Conservation (phyloP, 2,888 invertebrate genomes). For the Drosophila macrospina region DNA sequence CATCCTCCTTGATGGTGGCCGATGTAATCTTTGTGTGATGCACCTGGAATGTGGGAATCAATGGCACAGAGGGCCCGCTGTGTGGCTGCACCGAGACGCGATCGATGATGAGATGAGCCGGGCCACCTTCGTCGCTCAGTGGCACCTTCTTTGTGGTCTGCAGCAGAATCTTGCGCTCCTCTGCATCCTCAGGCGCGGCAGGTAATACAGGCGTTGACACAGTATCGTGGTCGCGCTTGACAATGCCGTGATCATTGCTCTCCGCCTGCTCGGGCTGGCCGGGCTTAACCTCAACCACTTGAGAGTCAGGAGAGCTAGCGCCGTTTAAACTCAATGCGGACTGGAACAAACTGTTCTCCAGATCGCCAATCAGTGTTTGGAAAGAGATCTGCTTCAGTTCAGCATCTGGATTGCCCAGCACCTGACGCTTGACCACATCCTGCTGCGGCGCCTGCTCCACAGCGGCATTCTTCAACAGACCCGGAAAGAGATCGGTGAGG, state of each 20-base stretch:
- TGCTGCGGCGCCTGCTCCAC: conserved; percentile 36
- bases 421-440: conserved; percentile 74
- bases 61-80: conserved; percentile 55
- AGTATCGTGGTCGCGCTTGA: conserved; percentile 55
- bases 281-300: conserved; percentile 57
- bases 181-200: conserved; percentile 13
- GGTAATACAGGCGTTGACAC: conserved; percentile 4
- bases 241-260: conserved; percentile 40
- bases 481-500: conserved; percentile 61
- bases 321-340: conserved; percentile 78
- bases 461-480: conserved; percentile 44
- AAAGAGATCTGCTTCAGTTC: conserved; percentile 78
- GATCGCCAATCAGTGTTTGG: conserved; percentile 77
- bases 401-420: conserved; percentile 61
- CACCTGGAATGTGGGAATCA: conserved; percentile 78
- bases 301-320: conserved; percentile 61
- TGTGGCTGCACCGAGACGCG: conserved; percentile 79
- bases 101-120: conserved; percentile 82
- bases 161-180: conserved; percentile 65
- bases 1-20: conserved; percentile 66
- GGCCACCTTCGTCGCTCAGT: conserved; percentile 50
- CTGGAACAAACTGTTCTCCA: conserved; percentile 80
- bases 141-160: conserved; percentile 78
- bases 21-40: conserved; percentile 73
- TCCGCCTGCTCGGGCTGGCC: conserved; percentile 11